These are phyloP conservation scores for Anarrhichthys ocellatus DNA, from an alignment of 2,113 vertebrate genomes.

Conservation along the genomic window DNA sequence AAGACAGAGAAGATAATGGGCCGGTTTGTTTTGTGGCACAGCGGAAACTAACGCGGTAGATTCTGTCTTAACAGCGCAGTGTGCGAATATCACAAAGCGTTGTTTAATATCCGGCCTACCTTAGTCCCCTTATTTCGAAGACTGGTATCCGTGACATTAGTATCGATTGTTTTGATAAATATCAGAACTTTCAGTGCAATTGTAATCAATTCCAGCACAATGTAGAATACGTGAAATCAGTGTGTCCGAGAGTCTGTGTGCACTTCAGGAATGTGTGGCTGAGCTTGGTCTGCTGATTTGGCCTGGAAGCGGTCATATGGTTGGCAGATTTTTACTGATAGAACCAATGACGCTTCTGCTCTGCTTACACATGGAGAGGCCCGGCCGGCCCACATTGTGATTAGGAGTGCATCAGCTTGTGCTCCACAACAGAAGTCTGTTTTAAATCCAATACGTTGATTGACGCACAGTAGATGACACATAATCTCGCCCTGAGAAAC, in stretches of 20 bases:
- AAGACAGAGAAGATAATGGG: neutral
- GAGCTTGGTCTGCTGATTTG: neutral
- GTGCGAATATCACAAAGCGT: neutral
- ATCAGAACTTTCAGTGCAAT: neutral
- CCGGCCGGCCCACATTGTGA: neutral
- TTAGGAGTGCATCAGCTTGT: neutral
- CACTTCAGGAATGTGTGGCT: neutral
- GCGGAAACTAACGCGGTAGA: neutral
- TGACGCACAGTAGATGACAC: too few relatives aligned
- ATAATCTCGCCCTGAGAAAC: too few relatives aligned
- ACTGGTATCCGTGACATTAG: too few relatives aligned
- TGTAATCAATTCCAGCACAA: neutral
- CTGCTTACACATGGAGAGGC: neutral
- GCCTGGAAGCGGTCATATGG: constrained; percentile 11
- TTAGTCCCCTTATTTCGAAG: too few relatives aligned
- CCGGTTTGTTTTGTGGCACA: neutral
- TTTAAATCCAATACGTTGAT: neutral
- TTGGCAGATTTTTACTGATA: neutral
- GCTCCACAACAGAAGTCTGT: neutral
- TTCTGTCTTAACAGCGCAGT: neutral
- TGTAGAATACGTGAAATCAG: neutral
- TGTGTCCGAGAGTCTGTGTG: neutral
- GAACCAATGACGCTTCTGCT: neutral
- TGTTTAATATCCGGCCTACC: neutral
- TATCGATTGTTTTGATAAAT: neutral